Base-by-base conservation (phyloP, 2,797 vertebrate species). In the Acipenser ruthenus region DNA sequence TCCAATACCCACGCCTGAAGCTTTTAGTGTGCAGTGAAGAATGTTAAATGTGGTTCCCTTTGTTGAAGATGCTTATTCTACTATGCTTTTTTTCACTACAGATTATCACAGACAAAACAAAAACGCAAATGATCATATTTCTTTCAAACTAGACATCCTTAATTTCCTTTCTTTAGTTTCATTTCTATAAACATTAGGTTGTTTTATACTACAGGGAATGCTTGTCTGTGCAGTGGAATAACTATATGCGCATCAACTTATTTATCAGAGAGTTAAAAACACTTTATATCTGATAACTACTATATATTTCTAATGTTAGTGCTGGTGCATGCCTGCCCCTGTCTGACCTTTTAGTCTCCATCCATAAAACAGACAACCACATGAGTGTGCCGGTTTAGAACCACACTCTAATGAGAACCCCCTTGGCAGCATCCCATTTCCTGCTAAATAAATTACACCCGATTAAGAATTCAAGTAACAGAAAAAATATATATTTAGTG, bases 181-280 rank as follows among this genome's bases (percentile, higher is more conserved):
- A 37, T 37, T 37, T 37, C 37, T 37, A 37, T 37, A 37, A 37
- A 37, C 4, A 37, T 37, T 37, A 37, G 5, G 37, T 37, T 37
- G 5, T 37, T 37, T 37, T 37, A 37, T 37, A 37, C 37, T 37
- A 80, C 77, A 83, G 79, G 79, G 65, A 79, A 74, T 83, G 77
- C 73, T 78, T 79, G 79, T 82, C 75, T 60, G 69, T 74, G 75
- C 80, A 84, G 82, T 79, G 82, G 78, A 81, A 80, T 77, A 50
- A 78, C 72, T 62, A 69, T 81, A 78, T 85, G 82, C 77, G 72
- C 76, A 72, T 68, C 64, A 62, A 71, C 76, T 60, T 50, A 65
- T 77, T 71, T 73, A 71, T 74, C 67, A 6, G 64, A 71, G 72
- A 69, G 67, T 60, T 67, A 82, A 79, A 68, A 74, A 71, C 69